Evolutionary conservation across 1,140 invertebrate species (phyloP), one percentile per base, ranked within the genome.

Genomic region (Drosophila insularis): DNA sequence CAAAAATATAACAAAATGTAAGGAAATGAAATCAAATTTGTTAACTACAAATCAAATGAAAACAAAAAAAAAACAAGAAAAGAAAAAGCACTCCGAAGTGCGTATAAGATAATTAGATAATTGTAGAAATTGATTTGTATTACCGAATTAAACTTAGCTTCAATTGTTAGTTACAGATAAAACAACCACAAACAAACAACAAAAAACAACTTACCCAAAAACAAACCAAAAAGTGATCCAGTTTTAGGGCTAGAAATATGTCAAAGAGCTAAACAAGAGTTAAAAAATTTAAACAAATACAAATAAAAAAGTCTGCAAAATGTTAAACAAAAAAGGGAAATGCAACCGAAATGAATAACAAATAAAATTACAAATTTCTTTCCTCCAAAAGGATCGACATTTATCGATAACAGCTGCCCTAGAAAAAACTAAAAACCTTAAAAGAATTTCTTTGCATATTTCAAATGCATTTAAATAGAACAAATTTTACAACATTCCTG

Each of bases 161-260:
- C 55, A 10, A 59, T 59, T 59, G 56, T 59, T 37, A 59, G 31
- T 19, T 50, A 50, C 43, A 50, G 43, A 50, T 21, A 50, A 50
- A 50, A 10, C 55, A 37, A 59, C 3, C 39, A 64, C 58, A 60
- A 60, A 23, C 64, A 74, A 56, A 46, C 35, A 46, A 63, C 67
- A 60, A 74, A 63, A 62, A 68, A 80, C 55, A 56, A 78, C 63
- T 23, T n/a, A n/a, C 50, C 5, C 56, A 43, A 64, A 7, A 46
- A 32, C 32, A 78, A 85, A 67, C 63, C 61, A 13, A 86, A 85
- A 86, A 69, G 82, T 86, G 82, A 86, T 86, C 79, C 82, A 78
- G 78, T 81, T 80, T 77, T 46, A 46, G 43, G 14, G 14, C 43
- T 46, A 46, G 43, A 14, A 46, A 17, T 13, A 40, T 7, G 19